A percentile compares a stretch with the other conserved stretches of the same genome.
Evolutionary conservation across 2,797 vertebrate species (phyloP).

Genomic region (Lepus townsendii): DNA sequence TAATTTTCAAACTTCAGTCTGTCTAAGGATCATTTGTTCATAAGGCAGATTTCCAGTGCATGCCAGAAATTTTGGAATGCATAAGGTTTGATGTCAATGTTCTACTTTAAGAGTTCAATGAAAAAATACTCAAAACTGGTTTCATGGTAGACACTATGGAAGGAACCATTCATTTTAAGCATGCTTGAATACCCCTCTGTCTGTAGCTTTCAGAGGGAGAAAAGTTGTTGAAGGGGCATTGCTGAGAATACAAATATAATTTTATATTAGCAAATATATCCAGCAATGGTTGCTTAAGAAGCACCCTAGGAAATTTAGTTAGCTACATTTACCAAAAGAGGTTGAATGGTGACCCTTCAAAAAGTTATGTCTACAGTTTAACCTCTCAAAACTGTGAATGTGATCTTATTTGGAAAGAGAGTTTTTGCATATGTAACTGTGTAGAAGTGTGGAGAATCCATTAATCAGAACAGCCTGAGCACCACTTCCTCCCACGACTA

Average conservation of each 20-base stretch:
- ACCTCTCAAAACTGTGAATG: not conserved
- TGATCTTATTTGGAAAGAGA: not conserved
- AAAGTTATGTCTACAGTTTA: not conserved
- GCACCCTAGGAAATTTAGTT: not conserved
- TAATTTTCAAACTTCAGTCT: not conserved
- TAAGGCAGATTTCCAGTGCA: not conserved
- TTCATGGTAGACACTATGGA: not conserved
- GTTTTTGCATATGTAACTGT: not conserved
- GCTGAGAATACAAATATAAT: not conserved
- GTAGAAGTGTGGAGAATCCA: too few relatives aligned
- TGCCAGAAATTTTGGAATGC: not conserved
- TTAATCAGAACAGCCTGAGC: not conserved
- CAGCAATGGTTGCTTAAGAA: not conserved
- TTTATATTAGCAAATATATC: not conserved
- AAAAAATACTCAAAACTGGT: not conserved
- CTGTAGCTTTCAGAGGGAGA: not conserved
- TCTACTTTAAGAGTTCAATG: not conserved
- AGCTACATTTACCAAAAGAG: not conserved
- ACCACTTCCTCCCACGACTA: fast-evolving
- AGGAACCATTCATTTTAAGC: not conserved
- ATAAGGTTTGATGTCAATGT: not conserved
- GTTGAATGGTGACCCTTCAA: not conserved
- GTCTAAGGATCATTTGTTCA: not conserved
- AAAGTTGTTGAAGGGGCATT: not conserved
- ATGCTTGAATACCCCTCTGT: not conserved